Percentiles rank a stretch among this genome's conserved stretches.
phyloP scores from a whole-genome alignment of 2,797 vertebrate species.

The Pangasius larnaudii region DNA sequence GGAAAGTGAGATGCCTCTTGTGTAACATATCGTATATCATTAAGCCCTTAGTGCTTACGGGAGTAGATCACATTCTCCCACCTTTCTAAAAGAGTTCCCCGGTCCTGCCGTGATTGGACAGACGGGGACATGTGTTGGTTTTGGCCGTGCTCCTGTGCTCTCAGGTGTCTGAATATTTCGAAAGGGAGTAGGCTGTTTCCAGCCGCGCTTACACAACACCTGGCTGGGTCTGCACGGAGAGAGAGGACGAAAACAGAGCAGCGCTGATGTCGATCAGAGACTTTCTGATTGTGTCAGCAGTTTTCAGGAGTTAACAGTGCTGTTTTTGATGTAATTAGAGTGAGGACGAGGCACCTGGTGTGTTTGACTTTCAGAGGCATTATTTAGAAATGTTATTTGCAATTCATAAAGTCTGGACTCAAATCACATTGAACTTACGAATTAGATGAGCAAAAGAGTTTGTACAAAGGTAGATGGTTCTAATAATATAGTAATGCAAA shows the following conservation, averaged over 20 bases:
- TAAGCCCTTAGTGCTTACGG: constrained; percentile 15
- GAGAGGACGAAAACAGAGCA: background rate
- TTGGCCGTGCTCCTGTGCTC: constrained; percentile 10
- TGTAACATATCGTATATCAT: constrained; percentile 17
- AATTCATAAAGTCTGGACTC: background rate
- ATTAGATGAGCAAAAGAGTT: background rate
- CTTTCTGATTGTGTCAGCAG: background rate
- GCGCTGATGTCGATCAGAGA: background rate
- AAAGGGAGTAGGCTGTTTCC: constrained; percentile 16
- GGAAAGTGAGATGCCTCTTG: constrained; percentile 10
- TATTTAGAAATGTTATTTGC: background rate
- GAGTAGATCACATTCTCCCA: background rate
- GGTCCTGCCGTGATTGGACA: constrained; percentile 6
- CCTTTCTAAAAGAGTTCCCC: constrained; percentile 6
- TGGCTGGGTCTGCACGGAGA: background rate
- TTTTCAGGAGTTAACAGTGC: background rate
- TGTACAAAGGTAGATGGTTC: background rate
- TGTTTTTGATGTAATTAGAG: background rate
- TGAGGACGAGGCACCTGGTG: background rate
- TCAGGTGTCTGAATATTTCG: constrained; percentile 32
- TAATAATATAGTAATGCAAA: background rate
- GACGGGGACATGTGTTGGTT: constrained; percentile 22
- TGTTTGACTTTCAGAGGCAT: background rate
- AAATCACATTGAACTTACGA: background rate
- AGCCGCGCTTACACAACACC: constrained; percentile 2